Base-by-base conservation (phyloP, 1,140 invertebrate species). In the Drosophila erecta region DNA sequence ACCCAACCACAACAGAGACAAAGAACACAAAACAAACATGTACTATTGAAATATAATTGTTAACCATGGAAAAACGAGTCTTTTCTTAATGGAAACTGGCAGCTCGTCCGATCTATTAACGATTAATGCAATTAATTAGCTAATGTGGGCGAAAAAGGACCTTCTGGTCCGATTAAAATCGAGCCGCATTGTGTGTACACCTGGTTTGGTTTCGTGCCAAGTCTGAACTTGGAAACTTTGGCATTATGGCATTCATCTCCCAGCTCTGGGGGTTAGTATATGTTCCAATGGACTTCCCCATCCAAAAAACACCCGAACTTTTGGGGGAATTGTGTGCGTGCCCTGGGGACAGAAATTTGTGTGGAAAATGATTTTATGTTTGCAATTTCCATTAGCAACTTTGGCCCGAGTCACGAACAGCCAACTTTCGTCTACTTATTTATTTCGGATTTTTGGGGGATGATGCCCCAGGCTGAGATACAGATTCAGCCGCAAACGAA, bases 1-100 rank as follows among this genome's bases (percentile, higher is more conserved):
- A 49, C 22, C 27, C 30, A 20, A 35, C 33, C 11, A 35, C 17
- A 41, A 75, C 57, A 71, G 57, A 73, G 30, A 30, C 59, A 76
- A 51, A 78, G 49, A 84, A 56, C 75, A 67, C 66, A 47, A 58
- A 44, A 73, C 35, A 70, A 85, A 83, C 65, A 89, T 81, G 89
- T 89, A 91, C 86, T 90, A 91, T 90, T 91, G 83, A 91, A 91
- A 91, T 91, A 91, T 91, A 91, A 91, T 90, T 91, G 90, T 91
- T 91, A 91, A 91, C 86, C 90, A 85, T 90, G 87, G 79, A 76
- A 79, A 85, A 70, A 62, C 40, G 38, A 79, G 59, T 75, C 41
- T 76, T 76, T 76, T 76, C 75, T 76, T 49, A 76, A 74, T 73
- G 46, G 38, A 61, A 37, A 41, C 33, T 44, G 62, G 59, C 62